A percentile compares a stretch with the other conserved stretches of the same genome.
Conservation (phyloP, 2,113 vertebrate genomes). For the Coracopsis vasa region DNA sequence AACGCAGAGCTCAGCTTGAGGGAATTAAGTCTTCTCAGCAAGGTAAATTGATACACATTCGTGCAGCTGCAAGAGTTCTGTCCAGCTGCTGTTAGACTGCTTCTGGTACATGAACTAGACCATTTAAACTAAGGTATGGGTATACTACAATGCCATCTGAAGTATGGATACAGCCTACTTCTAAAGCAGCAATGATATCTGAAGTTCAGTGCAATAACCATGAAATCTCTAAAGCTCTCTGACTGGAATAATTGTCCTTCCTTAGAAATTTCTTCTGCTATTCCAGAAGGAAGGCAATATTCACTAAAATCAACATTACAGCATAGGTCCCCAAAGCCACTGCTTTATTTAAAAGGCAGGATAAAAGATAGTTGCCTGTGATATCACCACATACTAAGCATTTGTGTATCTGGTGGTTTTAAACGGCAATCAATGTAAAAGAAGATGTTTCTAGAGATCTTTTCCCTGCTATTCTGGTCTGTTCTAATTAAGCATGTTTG, state of each 20-base stretch:
- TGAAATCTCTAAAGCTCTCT: background rate
- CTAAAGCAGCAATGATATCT: background rate
- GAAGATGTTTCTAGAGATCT: background rate
- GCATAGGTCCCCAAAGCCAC: background rate
- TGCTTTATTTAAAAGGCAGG: background rate
- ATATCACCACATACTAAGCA: background rate
- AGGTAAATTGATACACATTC: background rate
- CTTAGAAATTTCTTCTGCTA: background rate
- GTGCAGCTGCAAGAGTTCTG: background rate
- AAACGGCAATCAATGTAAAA: background rate
- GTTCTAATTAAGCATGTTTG: conserved; percentile 9
- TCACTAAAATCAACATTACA: background rate
- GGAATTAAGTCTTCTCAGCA: background rate
- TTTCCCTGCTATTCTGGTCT: background rate
- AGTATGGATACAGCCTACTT: background rate
- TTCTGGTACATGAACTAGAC: background rate
- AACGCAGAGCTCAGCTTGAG: background rate
- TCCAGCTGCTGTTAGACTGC: background rate
- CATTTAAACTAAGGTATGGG: background rate
- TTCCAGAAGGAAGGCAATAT: background rate
- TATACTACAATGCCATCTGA: background rate
- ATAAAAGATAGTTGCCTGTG: background rate
- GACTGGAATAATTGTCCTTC: background rate
- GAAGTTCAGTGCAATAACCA: background rate
- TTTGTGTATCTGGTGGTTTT: background rate